Evolutionary conservation across 1,140 invertebrate species (phyloP), one percentile per base, ranked within the genome.

Genomic region (Reticulitermes speratus): DNA sequence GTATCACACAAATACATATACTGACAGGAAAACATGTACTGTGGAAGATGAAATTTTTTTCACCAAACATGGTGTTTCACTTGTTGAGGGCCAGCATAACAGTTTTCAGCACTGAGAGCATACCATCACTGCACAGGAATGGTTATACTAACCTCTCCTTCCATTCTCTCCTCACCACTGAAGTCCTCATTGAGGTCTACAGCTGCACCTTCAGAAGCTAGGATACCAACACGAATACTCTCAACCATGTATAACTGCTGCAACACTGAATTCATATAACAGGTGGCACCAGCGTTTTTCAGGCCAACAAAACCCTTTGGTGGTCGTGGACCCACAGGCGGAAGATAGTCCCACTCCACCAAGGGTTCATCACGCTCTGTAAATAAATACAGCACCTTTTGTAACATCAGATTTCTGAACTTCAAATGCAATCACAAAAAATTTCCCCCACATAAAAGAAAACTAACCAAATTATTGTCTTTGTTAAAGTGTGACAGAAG

Each of bases 221-320:
- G 93, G 88, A 94, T 95, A 44, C 96, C 96, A 88, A 96, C 94
- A 44, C 97, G 93, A 59, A 99, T 97, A 84, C 96, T 96, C 84
- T 96, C 96, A 84, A 99, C 98, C 96, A 99, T 99, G 89, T 98
- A 99, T 48, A 99, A 92, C 91, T 99, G 98, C 91, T 99, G 98
- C 87, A 99, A 91, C 82, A 99, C 97, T 25, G 98, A 99, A 91
- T 99, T 99, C 98, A 99, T 99, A 91, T 99, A 99, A 91, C 98
- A 99, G 1, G 98, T 99, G 48, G 98, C 98, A 30, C 98, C 98
- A 52, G 98, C 98, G 92, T 99, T 99, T 91, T 99, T 99, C 87
- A 99, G 92, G 23, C 98, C 98, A 82, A 99, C 98, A 92, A 99
- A 98, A 84, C 98, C 97, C 89, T 97, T 96, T 2, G 92, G 89